A percentile compares a stretch with the other conserved stretches of the same genome.
Evolutionary conservation across 2,888 invertebrate genomes (phyloP).

Genomic region (Caenorhabditis wallacei): DNA sequence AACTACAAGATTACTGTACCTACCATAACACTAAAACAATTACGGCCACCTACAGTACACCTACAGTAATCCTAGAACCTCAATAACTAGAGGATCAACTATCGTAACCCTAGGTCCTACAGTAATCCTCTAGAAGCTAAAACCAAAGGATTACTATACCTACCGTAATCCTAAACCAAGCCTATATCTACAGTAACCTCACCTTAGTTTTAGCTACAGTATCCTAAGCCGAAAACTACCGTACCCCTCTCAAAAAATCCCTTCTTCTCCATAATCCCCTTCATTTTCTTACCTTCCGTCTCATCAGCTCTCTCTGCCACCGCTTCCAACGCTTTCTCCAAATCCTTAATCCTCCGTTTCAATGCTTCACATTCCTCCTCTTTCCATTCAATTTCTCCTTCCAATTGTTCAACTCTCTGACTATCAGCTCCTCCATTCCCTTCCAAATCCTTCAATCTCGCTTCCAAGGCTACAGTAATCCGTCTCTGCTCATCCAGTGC

Average conservation of each 20-base stretch:
- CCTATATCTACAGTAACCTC: too few species aligned
- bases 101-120: too few species aligned
- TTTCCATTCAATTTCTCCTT: slow-evolving; percentile 73
- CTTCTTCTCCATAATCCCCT: background rate
- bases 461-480: slow-evolving; percentile 62
- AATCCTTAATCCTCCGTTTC: slow-evolving; percentile 63
- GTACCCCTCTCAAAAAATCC: background rate
- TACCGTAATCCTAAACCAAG: too few species aligned
- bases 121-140: too few species aligned
- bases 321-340: slow-evolving; percentile 64
- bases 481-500: slow-evolving; percentile 64
- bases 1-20: too few species aligned
- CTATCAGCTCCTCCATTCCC: slow-evolving; percentile 5
- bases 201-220: too few species aligned
- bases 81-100: too few species aligned
- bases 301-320: slow-evolving; percentile 60
- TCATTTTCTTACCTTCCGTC: slow-evolving; percentile 51
- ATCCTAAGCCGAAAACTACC: background rate
- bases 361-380: slow-evolving; percentile 68
- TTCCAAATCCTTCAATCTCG: slow-evolving; percentile 58
- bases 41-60: too few species aligned
- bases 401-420: slow-evolving; percentile 49
- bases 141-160: too few species aligned
- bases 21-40: too few species aligned
- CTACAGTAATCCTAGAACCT: too few species aligned